Evolutionary conservation across 2,888 invertebrate genomes (phyloP), one percentile per base, ranked within the genome.

Genomic region (Metopia argyrocephala): DNA sequence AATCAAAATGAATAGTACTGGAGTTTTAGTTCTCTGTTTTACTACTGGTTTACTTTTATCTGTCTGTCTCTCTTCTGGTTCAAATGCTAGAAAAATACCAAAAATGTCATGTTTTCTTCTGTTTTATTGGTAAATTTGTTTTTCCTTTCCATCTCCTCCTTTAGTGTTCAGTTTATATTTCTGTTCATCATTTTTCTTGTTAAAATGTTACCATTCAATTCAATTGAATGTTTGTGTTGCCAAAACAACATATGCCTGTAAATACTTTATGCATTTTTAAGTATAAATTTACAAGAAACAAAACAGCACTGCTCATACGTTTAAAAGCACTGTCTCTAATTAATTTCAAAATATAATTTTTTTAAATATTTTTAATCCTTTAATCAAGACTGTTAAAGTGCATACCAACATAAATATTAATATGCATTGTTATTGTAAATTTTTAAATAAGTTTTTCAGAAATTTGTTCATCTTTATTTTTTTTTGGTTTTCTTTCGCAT

Each of bases 1-100:
- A 27, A 80, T 50, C 64, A 74, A 76, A 68, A 69, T 64, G n/a
- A 46, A 15, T 68, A 31, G 64, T 78, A 20, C 66, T 46, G 25
- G 6, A 48, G 25, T 48, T 64, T 48, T 46, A 54, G 3, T 46
- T 20, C 38, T 27, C 28, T 21, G 18, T 15, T 28, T 15, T 57
- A 6, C 23, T 21, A 12, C 45, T 25, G n/a, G n/a, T n/a, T 70
- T 7, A 25, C 46, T 56, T 48, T 59, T 21, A 28, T 25, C 6
- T 27, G 25, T 27, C 27, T n/a, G n/a, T n/a, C n/a, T n/a, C 15
- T n/a, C n/a, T n/a, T 7, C 1, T 7, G 6, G 21, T n/a, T 5
- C 5, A 31, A 31, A 31, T 6, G 9, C 31, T 12, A 54, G 21
- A 3, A 54, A 75, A 66, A 28, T 74, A 0, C 31, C 27, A 28